phyloP scores from a whole-genome alignment of 2,797 vertebrate species.

The Tympanoctomys barrerae region DNA sequence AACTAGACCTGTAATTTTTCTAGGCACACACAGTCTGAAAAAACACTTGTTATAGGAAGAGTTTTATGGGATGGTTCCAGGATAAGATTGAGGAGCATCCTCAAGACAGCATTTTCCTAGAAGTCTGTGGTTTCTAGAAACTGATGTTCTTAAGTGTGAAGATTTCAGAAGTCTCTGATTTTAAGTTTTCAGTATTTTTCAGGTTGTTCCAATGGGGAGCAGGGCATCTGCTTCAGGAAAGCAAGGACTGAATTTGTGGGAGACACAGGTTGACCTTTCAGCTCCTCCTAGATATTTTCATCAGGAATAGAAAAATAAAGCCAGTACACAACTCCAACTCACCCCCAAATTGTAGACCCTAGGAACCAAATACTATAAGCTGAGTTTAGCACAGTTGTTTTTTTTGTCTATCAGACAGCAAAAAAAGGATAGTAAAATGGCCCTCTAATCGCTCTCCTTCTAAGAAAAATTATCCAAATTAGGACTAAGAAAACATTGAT shows the following conservation, averaged over 20 bases:
- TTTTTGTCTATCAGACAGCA: neutral
- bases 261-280: neutral
- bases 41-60: too few species aligned
- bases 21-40: too few species aligned
- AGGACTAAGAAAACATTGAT: neutral
- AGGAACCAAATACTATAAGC: neutral
- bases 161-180: neutral
- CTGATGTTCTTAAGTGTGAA: neutral
- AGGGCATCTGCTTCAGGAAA: neutral
- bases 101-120: neutral
- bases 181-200: neutral
- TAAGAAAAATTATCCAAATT: neutral
- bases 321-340: neutral
- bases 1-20: too few species aligned
- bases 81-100: neutral
- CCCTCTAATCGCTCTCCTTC: slow-evolving; percentile 5
- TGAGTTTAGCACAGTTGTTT: neutral
- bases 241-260: neutral
- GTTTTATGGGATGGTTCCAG: too few species aligned
- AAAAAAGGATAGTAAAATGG: neutral
- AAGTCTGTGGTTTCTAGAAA: neutral
- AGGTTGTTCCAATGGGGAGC: neutral
- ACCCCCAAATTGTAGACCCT: too few species aligned
- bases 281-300: neutral
- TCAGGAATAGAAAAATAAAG: neutral